These are phyloP conservation scores for Lacanobia oleracea DNA, from an alignment of 2,888 invertebrate species.

Conservation along the genomic window DNA sequence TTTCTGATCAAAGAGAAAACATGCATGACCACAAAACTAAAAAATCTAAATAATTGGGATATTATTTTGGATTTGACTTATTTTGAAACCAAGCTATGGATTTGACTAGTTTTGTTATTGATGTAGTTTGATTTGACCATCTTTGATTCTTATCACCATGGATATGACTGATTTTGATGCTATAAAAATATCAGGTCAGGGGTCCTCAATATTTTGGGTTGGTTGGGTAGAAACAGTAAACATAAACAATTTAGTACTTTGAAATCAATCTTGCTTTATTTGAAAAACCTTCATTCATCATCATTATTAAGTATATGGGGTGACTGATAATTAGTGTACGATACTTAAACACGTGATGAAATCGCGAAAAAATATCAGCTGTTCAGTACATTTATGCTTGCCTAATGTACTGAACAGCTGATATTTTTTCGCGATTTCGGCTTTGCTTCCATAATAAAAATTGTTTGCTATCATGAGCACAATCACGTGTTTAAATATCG, in stretches of 20 bases:
- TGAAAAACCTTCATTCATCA: no score
- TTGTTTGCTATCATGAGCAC: no score
- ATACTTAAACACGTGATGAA: not conserved
- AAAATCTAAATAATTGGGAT: constrained; percentile 9
- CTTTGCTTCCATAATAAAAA: no score
- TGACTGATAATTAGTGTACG: no score
- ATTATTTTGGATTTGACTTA: constrained; percentile 14
- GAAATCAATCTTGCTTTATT: constrained; percentile 27
- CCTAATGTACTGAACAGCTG: no score
- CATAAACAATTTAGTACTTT: constrained; percentile 30
- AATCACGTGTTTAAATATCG: no score
- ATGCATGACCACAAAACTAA: not conserved
- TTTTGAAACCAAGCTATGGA: constrained; percentile 37
- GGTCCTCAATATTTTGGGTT: constrained; percentile 32
- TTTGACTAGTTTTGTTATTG: constrained; percentile 32
- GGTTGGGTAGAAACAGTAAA: constrained; percentile 27
- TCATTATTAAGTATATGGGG: no score
- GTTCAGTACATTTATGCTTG: no score
- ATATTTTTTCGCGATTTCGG: no score
- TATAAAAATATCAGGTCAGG: constrained; percentile 33
- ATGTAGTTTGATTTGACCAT: constrained; percentile 27
- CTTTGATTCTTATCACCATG: constrained; percentile 15
- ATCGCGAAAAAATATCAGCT: no score
- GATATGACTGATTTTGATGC: constrained; percentile 38
- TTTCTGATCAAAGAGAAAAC: constrained; percentile 12